Base-by-base conservation (phyloP, 2,113 vertebrate genomes). In the Bujurquina vittata region DNA sequence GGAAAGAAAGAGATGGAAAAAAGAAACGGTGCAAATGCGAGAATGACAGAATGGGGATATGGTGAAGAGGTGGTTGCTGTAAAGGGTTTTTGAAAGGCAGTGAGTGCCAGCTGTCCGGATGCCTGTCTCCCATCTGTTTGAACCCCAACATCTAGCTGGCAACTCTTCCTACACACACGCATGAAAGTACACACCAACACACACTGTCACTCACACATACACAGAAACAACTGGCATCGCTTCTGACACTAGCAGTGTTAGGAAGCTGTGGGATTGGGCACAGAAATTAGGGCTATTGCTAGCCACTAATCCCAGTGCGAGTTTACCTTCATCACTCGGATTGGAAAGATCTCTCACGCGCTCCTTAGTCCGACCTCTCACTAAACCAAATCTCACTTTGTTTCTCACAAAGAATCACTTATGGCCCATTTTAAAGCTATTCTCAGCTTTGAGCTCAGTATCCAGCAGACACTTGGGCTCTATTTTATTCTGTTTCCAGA, bases 51-150 rank as follows among this genome's bases (percentile, higher is more conserved):
- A 91, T 91, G 87, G 87, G 91, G 90, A 92, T 93, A 88, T 81
- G 61, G 58, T 81, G 85, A 79, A 77, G 87, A 88, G 86, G 81
- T 88, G 81, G 83, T 77, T 90, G 85, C 83, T 80, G 76, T 76
- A 84, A 88, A 88, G 83, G 89, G 85, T 81, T 90, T 92, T 86
- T 88, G 82, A 88, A 87, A 87, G 74, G 72, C 80, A 69, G 78
- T 88, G 91, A 92, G 92, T 91, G 90, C 91, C 90, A 94, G 90
- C 92, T 94, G 92, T 92, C 89, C 94, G 91, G 85, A 93, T 92
- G 89, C 86, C 88, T 88, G 89, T 86, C 89, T 90, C 83, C 91
- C 82, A 88, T 94, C 88, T 92, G 89, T 93, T 92, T 92, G 89
- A 93, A 90, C 88, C 89, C 86, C 88, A 90, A 90, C 89, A 91